A percentile compares a stretch with the other conserved stretches of the same genome.
phyloP scores from a whole-genome alignment of 2,797 vertebrate species.

The Columba guinea region DNA sequence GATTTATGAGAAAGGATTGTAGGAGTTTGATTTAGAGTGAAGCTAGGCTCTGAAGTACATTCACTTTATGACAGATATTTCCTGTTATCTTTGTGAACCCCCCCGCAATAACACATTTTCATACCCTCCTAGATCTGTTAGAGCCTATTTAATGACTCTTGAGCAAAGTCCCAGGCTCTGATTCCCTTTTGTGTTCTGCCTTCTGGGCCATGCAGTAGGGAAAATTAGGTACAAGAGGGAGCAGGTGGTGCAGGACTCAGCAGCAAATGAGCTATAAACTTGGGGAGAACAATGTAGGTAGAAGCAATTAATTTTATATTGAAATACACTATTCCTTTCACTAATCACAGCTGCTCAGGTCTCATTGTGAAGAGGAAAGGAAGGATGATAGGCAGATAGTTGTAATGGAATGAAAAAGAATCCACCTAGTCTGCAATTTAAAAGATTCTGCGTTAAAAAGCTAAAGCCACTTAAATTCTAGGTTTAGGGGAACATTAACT shows the following conservation, averaged over 20 bases:
- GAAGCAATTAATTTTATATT: constrained; percentile 65
- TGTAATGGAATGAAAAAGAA: constrained; percentile 40
- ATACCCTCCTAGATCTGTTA: background rate
- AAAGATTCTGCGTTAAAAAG: constrained; percentile 57
- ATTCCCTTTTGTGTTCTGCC: constrained; percentile 36
- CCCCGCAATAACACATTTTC: background rate
- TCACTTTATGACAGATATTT: constrained; percentile 29
- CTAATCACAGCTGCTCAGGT: constrained; percentile 63
- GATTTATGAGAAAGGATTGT: constrained; percentile 57
- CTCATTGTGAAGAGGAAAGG: constrained; percentile 7
- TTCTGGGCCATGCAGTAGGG: background rate
- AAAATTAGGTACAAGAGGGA: constrained; percentile 46
- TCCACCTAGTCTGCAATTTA: constrained; percentile 37
- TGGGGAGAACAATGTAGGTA: constrained; percentile 6
- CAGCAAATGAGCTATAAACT: constrained; percentile 52
- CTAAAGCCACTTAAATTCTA: constrained; percentile 59
- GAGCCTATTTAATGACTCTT: background rate
- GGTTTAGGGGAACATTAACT: constrained; percentile 49
- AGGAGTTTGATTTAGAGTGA: constrained; percentile 65
- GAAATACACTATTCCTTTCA: constrained; percentile 35
- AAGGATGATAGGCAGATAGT: constrained; percentile 49
- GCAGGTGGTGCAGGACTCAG: constrained; percentile 56
- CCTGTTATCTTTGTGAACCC: constrained; percentile 33
- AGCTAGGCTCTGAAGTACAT: constrained; percentile 32
- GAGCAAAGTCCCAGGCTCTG: background rate